phyloP scores from a whole-genome alignment of 2,888 invertebrate species.

The Ypsolopha scabrella region DNA sequence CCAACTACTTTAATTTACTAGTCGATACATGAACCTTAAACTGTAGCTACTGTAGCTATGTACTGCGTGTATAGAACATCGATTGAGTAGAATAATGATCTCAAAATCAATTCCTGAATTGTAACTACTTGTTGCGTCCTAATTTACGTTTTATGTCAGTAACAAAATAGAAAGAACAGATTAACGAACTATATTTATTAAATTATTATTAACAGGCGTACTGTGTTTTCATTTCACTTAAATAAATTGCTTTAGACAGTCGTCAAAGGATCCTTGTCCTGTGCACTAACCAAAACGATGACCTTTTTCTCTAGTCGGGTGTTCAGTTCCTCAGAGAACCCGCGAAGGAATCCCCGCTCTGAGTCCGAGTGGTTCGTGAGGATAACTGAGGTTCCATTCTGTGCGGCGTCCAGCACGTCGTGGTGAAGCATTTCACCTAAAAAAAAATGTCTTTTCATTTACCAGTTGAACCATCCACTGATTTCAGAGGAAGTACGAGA shows the following conservation, averaged over 20 bases:
- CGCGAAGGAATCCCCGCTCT: slow-evolving; percentile 86
- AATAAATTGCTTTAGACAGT: slow-evolving; percentile 65
- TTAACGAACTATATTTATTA: slow-evolving; percentile 8
- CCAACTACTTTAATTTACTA: slow-evolving; percentile 37
- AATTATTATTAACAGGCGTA: slow-evolving; percentile 2
- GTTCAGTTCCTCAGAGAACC: slow-evolving; percentile 58
- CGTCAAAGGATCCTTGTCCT: slow-evolving; percentile 82
- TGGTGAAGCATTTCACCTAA: slow-evolving; percentile 94
- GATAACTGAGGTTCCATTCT: slow-evolving; percentile 83
- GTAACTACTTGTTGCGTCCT: neutral
- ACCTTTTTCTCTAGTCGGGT: slow-evolving; percentile 58
- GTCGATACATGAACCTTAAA: neutral
- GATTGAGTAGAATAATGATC: slow-evolving; percentile 1
- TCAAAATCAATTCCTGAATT: neutral
- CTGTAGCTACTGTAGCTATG: neutral
- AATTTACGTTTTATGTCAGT: neutral
- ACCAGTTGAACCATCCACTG: too few relatives aligned
- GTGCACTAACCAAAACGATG: slow-evolving; percentile 75
- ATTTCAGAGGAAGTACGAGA: too few relatives aligned
- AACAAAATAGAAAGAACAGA: neutral
- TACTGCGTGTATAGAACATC: neutral
- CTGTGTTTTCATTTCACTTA: neutral
- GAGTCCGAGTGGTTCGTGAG: slow-evolving; percentile 95
- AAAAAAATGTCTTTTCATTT: slow-evolving; percentile 11
- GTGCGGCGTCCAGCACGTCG: slow-evolving; percentile 88